Percentiles rank a stretch among this genome's conserved stretches.
phyloP scores from a whole-genome alignment of 2,888 invertebrate genomes.

The Ophion costatus region DNA sequence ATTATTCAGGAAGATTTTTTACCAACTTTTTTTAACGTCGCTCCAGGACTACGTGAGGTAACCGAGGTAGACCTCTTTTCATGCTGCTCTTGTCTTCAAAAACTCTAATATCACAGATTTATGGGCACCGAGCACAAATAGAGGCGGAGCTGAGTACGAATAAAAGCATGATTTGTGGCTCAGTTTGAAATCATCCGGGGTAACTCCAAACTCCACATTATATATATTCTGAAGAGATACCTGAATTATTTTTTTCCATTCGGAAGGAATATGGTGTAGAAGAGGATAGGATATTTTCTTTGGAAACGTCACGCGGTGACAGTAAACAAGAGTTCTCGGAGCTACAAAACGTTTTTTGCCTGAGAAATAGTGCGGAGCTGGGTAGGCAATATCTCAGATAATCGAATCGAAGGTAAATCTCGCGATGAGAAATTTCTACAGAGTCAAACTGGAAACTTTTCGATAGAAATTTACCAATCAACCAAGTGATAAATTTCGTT shows the following conservation, averaged over 20 bases:
- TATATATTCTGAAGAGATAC: constrained; percentile 10
- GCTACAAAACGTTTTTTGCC: neutral
- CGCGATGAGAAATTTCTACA: too few relatives aligned
- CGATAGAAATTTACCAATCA: too few relatives aligned
- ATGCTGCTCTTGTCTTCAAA: constrained; percentile 32
- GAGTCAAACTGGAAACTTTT: too few relatives aligned
- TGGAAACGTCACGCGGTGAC: neutral
- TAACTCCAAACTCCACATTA: constrained; percentile 7
- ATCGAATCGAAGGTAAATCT: neutral
- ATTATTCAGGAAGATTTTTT: constrained; percentile 4
- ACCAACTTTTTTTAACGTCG: neutral
- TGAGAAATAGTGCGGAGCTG: neutral
- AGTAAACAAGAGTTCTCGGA: neutral
- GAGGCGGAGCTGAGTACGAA: constrained; percentile 26
- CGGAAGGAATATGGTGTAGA: neutral
- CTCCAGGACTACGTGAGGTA: neutral
- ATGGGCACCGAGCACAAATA: constrained; percentile 14
- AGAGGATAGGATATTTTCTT: neutral
- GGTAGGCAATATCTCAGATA: neutral
- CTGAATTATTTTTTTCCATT: constrained; percentile 7
- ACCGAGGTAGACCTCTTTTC: neutral
- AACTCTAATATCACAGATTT: constrained; percentile 44
- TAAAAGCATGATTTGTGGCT: constrained; percentile 65
- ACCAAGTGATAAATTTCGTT: too few relatives aligned
- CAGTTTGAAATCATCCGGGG: constrained; percentile 56